These are phyloP conservation scores for Brachionus paranguensis DNA, from an alignment of 1,140 invertebrate species.

Conservation along the genomic window DNA sequence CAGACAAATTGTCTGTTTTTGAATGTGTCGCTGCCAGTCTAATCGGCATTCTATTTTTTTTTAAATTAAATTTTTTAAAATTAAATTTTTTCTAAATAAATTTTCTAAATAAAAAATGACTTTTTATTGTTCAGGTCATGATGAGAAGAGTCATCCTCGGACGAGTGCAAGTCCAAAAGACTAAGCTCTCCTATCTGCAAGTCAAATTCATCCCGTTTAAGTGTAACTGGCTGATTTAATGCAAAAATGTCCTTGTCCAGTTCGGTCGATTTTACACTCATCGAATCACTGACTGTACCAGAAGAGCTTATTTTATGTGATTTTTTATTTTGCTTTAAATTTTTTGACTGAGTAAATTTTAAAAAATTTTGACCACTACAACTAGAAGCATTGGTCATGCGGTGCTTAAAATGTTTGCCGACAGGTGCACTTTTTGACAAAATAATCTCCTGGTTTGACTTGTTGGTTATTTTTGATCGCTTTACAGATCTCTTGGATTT, in stretches of 20 bases:
- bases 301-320: not conserved
- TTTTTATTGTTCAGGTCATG: not conserved
- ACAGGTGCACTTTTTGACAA: not conserved
- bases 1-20: not conserved
- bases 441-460: not conserved
- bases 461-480: not conserved
- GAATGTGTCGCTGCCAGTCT: too few relatives aligned
- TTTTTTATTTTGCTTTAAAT: not conserved
- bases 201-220: conserved; percentile 21
- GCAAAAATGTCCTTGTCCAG: not conserved
- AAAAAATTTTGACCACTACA: not conserved
- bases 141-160: conserved; percentile 1
- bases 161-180: conserved; percentile 29
- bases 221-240: not conserved
- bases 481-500: not conserved
- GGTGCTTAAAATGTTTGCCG: not conserved
- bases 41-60: too few relatives aligned
- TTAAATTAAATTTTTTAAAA: too few relatives aligned
- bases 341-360: not conserved
- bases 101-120: not conserved
- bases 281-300: not conserved
- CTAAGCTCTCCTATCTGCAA: conserved; percentile 14
- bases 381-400: not conserved
- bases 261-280: not conserved
- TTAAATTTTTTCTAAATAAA: not conserved